Conservation (phyloP, 1,140 invertebrate species). For the Halotydeus destructor region DNA sequence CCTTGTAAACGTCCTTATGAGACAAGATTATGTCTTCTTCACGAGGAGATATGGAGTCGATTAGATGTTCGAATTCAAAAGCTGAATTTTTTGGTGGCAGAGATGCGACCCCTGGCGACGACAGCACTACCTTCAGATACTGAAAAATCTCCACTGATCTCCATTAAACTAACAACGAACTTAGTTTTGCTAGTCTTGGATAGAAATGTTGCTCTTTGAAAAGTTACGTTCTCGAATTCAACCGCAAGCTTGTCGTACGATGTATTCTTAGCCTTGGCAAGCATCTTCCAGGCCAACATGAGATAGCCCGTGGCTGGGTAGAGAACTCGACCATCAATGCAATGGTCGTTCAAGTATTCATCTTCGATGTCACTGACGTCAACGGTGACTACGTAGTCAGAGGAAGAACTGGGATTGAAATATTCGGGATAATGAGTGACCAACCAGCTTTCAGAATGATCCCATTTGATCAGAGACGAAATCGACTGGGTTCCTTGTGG, state of each 20-base stretch:
- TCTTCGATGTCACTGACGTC: slow-evolving; percentile 52
- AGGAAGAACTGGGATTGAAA: slow-evolving; percentile 27
- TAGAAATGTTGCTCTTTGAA: slow-evolving; percentile 76
- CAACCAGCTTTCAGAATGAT: slow-evolving; percentile 57
- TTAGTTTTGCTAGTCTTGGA: slow-evolving; percentile 24
- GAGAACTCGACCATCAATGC: slow-evolving; percentile 79
- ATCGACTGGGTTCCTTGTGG: slow-evolving; percentile 70
- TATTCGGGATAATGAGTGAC: slow-evolving; percentile 41
- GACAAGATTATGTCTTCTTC: slow-evolving; percentile 31
- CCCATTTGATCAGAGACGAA: slow-evolving; percentile 63
- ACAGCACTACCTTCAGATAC: slow-evolving; percentile 64
- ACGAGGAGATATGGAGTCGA: too few species aligned
- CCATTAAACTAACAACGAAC: slow-evolving; percentile 19
- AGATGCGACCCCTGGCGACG: slow-evolving; percentile 53
- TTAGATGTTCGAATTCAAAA: slow-evolving; percentile 8
- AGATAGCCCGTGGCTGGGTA: slow-evolving; percentile 92
- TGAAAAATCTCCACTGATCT: slow-evolving; percentile 71
- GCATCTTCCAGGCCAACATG: slow-evolving; percentile 72
- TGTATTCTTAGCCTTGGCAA: slow-evolving; percentile 54
- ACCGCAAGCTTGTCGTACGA: slow-evolving; percentile 56
- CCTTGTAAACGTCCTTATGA: slow-evolving; percentile 70
- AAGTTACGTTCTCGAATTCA: slow-evolving; percentile 62
- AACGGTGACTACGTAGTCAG: slow-evolving; percentile 51
- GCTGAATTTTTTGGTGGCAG: slow-evolving; percentile 33
- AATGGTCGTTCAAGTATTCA: slow-evolving; percentile 58